A percentile compares a stretch with the other conserved stretches of the same genome.
phyloP scores from a whole-genome alignment of 2,797 vertebrate genomes.

The Urophycis tenuis region DNA sequence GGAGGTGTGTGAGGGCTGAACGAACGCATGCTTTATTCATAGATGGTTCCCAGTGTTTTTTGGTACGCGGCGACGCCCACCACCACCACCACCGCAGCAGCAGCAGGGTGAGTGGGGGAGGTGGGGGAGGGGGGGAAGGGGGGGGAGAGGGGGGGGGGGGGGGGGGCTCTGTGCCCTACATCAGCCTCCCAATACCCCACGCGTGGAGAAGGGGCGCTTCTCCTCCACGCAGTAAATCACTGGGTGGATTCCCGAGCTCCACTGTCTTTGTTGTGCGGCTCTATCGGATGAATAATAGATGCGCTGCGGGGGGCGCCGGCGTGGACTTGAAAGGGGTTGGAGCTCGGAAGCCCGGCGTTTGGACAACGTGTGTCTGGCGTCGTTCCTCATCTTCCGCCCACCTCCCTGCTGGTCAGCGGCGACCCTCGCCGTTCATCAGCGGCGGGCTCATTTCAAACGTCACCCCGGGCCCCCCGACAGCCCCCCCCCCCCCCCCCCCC shows the following conservation, averaged over 20 bases:
- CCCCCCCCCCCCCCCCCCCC: too few species aligned
- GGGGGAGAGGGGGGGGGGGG: too few species aligned
- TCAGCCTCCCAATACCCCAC: not conserved
- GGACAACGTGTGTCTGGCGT: not conserved
- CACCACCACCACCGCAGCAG: too few species aligned
- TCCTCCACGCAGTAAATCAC: not conserved
- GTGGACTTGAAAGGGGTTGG: not conserved
- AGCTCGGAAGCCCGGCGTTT: not conserved
- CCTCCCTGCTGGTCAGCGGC: not conserved
- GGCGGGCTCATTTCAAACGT: not conserved
- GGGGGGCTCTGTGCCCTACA: not conserved
- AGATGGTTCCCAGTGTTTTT: too few species aligned
- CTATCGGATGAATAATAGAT: not conserved
- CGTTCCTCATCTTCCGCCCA: not conserved
- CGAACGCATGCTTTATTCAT: slow-evolving; percentile 30
- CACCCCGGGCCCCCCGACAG: not conserved
- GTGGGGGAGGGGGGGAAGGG: too few species aligned
- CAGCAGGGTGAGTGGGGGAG: too few species aligned
- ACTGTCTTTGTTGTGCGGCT: not conserved
- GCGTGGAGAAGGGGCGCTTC: not conserved
- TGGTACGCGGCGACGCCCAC: too few species aligned
- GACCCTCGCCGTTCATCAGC: not conserved
- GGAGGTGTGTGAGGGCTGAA: slow-evolving; percentile 35
- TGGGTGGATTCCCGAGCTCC: not conserved
- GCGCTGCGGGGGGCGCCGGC: not conserved